These are phyloP conservation scores for Globicephala melas DNA, from an alignment of 2,113 vertebrate genomes.

Conservation along the genomic window DNA sequence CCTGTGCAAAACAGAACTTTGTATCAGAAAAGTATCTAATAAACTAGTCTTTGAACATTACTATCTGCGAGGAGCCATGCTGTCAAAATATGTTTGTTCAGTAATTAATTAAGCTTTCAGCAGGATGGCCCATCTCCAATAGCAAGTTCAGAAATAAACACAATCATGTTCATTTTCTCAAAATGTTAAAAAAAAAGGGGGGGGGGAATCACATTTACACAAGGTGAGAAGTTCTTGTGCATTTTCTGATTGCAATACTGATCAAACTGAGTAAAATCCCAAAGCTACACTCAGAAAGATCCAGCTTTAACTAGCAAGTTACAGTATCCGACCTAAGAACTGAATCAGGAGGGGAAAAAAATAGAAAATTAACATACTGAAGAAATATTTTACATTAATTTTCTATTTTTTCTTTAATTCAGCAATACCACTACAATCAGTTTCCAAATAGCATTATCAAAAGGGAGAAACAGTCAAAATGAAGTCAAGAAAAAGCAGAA, in stretches of 20 bases:
- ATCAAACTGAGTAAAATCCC: conserved; percentile 72
- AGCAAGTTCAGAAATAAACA: conserved; percentile 64
- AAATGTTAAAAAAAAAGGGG: neutral
- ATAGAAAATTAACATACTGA: conserved; percentile 62
- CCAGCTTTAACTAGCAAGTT: conserved; percentile 51
- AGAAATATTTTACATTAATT: conserved; percentile 54
- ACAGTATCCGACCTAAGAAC: conserved; percentile 50
- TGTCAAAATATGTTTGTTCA: neutral
- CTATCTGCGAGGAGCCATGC: conserved; percentile 66
- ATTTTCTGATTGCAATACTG: conserved; percentile 75
- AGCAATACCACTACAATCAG: conserved; percentile 17
- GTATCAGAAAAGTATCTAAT: neutral
- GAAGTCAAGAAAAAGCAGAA: conserved; percentile 67
- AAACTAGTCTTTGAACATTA: conserved; percentile 50
- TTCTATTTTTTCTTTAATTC: conserved; percentile 65
- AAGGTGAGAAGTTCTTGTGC: conserved; percentile 74
- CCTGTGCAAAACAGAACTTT: conserved; percentile 54
- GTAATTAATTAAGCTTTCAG: neutral
- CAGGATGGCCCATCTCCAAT: conserved; percentile 66
- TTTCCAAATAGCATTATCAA: conserved; percentile 62
- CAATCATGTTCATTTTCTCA: neutral
- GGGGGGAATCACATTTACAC: conserved; percentile 49
- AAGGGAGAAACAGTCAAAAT: conserved; percentile 64
- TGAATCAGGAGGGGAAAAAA: neutral
- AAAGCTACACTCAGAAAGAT: conserved; percentile 63